Percentiles rank a stretch among this genome's conserved stretches.
Conservation (phyloP, 1,140 invertebrate species). For the Atta cephalotes region DNA sequence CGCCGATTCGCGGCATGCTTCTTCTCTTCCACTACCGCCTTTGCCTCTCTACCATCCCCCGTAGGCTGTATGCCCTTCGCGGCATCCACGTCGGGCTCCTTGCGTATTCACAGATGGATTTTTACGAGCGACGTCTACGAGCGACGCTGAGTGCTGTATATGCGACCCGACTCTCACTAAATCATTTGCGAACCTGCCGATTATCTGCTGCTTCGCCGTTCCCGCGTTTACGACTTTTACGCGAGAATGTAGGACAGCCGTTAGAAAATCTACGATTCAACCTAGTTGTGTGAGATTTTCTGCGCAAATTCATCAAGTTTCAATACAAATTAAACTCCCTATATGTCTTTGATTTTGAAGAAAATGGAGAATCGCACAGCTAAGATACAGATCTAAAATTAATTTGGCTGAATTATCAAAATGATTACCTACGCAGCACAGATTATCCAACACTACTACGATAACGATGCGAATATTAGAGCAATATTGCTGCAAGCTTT, state of each 20-base stretch:
- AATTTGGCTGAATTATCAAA: no score
- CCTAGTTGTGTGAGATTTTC: not conserved
- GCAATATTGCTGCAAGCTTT: no score
- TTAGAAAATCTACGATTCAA: slow-evolving; percentile 16
- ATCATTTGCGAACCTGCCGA: slow-evolving; percentile 66
- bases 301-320: not conserved
- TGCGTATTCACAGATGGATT: slow-evolving; percentile 67
- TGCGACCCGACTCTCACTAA: slow-evolving; percentile 31
- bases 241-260: slow-evolving; percentile 33
- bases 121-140: slow-evolving; percentile 68
- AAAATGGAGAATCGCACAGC: not conserved
- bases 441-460: no score
- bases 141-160: slow-evolving; percentile 53
- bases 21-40: not conserved
- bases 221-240: slow-evolving; percentile 15
- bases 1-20: slow-evolving; percentile 54
- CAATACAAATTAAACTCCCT: not conserved
- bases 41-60: not conserved
- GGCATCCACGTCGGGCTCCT: slow-evolving; percentile 43
- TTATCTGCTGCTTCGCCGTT: slow-evolving; percentile 58
- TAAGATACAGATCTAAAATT: no score
- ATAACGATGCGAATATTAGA: no score
- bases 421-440: no score
- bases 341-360: not conserved
- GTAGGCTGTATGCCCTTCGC: not conserved